These are phyloP conservation scores for Varanus salvator DNA, from an alignment of 2,113 vertebrate genomes.

Conservation along the genomic window DNA sequence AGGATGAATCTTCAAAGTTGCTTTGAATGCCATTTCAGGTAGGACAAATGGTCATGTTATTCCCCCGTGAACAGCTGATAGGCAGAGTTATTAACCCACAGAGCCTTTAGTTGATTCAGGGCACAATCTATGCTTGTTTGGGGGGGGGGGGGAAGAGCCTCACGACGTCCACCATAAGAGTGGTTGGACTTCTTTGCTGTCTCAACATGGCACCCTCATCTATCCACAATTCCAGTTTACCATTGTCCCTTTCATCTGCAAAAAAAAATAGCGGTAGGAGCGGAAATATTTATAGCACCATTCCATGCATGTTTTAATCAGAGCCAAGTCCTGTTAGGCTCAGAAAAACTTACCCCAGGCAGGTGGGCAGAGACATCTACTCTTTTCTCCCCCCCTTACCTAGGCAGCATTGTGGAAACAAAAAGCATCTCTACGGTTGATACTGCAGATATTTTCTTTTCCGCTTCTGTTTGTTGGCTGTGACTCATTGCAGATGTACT, in stretches of 20 bases:
- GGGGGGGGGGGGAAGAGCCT: too few species aligned
- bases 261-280: neutral
- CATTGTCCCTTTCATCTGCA: neutral
- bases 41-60: too few species aligned
- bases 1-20: neutral
- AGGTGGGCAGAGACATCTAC: neutral
- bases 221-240: neutral
- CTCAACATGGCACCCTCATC: neutral
- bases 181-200: too few species aligned
- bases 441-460: neutral
- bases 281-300: neutral
- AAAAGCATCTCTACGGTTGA: neutral
- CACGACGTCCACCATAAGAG: too few species aligned
- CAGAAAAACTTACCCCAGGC: neutral
- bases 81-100: too few species aligned
- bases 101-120: too few species aligned
- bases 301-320: neutral
- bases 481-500: slow-evolving; percentile 11
- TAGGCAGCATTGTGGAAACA: too few species aligned
- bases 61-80: too few species aligned
- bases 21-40: neutral
- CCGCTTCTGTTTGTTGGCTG: neutral
- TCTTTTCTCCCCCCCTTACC: neutral
- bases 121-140: too few species aligned
- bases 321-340: neutral